Evolutionary conservation across 2,888 invertebrate genomes (phyloP).

Genomic region (Bellardia pandia): DNA sequence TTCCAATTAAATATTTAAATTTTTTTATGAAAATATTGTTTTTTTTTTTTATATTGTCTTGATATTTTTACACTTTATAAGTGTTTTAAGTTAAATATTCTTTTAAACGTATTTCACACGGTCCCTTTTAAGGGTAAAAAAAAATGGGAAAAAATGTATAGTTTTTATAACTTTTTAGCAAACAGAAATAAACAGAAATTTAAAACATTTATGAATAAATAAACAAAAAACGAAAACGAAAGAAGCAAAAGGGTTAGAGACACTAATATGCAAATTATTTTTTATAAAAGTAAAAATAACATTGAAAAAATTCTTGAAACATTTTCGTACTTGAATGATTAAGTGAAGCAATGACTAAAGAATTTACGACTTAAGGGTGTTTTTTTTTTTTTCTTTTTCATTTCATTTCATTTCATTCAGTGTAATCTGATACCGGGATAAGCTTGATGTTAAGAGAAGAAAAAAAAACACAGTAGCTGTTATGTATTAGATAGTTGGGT

Average conservation of each 20-base stretch:
- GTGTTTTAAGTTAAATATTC: constrained; percentile 66
- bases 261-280: constrained; percentile 68
- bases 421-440: constrained; percentile 72
- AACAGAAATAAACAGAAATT: constrained; percentile 49
- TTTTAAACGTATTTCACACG: constrained; percentile 73
- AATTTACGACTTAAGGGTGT: constrained; percentile 55
- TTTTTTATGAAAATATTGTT: constrained; percentile 16
- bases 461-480: constrained; percentile 62
- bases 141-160: constrained; percentile 58
- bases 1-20: constrained; percentile 59
- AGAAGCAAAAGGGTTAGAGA: constrained; percentile 73
- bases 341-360: constrained; percentile 12
- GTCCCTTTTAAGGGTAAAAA: constrained; percentile 64
- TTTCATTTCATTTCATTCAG: neutral
- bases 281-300: constrained; percentile 34
- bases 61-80: constrained; percentile 52
- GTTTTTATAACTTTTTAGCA: constrained; percentile 63
- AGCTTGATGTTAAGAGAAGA: constrained; percentile 42
- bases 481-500: constrained; percentile 48
- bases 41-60: constrained; percentile 9
- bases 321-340: neutral
- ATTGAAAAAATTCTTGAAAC: constrained; percentile 1
- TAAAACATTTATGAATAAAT: constrained; percentile 26
- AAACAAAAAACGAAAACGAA: constrained; percentile 64
- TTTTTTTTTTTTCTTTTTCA: too few species aligned